Conservation (phyloP, 2,113 vertebrate genomes). For the Amblyopsis rosae region DNA sequence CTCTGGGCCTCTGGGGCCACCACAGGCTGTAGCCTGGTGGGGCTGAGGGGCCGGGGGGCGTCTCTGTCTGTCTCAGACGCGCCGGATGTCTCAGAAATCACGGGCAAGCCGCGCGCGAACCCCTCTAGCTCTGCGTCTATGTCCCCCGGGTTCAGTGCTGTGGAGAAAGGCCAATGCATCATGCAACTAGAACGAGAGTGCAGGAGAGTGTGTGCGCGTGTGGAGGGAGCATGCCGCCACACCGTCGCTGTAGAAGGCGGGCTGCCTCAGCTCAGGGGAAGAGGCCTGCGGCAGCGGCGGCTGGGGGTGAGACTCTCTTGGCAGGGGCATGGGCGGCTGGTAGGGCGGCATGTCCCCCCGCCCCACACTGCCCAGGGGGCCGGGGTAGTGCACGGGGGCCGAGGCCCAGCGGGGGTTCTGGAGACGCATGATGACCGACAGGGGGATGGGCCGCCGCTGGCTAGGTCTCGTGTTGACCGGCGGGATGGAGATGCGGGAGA, state of each 20-base stretch:
- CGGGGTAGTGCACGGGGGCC: neutral
- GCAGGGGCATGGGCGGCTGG: conserved; percentile 21
- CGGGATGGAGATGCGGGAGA: conserved; percentile 85
- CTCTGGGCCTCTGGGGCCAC: conserved; percentile 78
- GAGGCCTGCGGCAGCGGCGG: conserved; percentile 31
- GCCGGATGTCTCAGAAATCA: conserved; percentile 45
- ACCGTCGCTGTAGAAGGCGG: conserved; percentile 71
- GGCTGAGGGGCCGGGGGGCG: conserved; percentile 82
- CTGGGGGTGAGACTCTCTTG: conserved; percentile 50
- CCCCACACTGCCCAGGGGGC: conserved; percentile 14
- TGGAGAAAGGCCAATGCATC: conserved; percentile 18
- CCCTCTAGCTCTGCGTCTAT: conserved; percentile 79
- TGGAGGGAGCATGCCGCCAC: conserved; percentile 6
- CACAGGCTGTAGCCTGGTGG: conserved; percentile 86
- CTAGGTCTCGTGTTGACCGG: conserved; percentile 62
- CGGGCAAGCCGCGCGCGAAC: conserved; percentile 35
- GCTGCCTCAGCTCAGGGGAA: conserved; percentile 62
- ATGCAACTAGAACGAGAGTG: neutral
- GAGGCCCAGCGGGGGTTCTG: conserved; percentile 77
- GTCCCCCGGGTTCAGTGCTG: conserved; percentile 66
- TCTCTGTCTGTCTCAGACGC: neutral
- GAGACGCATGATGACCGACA: conserved; percentile 88
- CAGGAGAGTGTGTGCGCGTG: neutral
- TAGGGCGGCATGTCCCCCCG: conserved; percentile 28
- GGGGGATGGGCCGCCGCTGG: conserved; percentile 79